A percentile compares a stretch with the other conserved stretches of the same genome.
Evolutionary conservation across 2,888 invertebrate genomes (phyloP).

Genomic region (Sphinx pinastri): DNA sequence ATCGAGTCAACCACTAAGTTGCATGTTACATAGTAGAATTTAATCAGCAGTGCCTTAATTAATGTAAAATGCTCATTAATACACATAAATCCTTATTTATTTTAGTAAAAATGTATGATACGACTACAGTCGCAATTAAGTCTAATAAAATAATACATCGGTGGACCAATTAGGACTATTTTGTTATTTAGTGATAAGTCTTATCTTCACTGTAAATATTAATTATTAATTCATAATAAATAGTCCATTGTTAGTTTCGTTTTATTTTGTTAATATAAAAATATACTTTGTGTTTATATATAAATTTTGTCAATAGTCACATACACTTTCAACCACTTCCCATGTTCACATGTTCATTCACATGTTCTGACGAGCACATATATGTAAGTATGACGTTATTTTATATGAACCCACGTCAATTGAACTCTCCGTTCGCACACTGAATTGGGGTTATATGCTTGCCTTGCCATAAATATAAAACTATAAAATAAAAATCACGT

Average conservation of each 20-base stretch:
- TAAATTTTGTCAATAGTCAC: no score
- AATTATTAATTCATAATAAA: constrained; percentile 11
- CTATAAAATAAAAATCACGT: no score
- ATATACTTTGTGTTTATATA: background rate
- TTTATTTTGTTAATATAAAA: background rate
- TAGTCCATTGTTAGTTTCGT: constrained; percentile 7
- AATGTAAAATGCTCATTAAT: background rate
- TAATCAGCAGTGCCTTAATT: constrained; percentile 16
- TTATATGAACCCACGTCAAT: no score
- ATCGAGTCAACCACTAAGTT: constrained; percentile 4
- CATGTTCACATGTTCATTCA: no score
- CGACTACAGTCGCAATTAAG: background rate
- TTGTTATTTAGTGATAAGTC: constrained; percentile 20
- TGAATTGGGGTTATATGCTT: no score
- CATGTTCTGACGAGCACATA: no score
- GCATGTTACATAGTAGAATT: background rate
- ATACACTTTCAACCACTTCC: no score
- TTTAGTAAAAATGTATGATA: background rate
- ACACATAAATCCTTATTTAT: background rate
- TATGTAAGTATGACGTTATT: no score
- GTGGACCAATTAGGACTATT: constrained; percentile 32
- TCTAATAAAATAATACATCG: constrained; percentile 23
- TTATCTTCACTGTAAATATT: constrained; percentile 16
- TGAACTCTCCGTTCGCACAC: no score
- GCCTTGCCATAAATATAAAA: no score